These are phyloP conservation scores for Grammomys surdaster DNA, from an alignment of 2,113 vertebrate genomes.

Conservation along the genomic window DNA sequence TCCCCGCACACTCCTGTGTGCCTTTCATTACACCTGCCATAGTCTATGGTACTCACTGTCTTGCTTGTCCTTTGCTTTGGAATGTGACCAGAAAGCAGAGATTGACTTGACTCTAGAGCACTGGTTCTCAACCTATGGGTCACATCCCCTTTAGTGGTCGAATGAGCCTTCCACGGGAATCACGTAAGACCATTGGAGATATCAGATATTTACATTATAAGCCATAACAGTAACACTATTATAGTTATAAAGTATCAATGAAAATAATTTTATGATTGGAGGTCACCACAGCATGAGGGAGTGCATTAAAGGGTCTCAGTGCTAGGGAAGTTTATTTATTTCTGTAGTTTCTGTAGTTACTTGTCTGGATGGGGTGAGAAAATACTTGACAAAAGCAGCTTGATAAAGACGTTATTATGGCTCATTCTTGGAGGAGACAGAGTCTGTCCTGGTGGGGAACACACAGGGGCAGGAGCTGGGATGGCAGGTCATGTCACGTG, in stretches of 20 bases:
- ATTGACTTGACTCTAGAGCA: neutral
- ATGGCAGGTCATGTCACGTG: rapidly evolving
- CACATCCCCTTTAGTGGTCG: neutral
- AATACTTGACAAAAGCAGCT: neutral
- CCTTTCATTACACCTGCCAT: neutral
- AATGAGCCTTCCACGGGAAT: neutral
- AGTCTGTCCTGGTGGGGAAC: neutral
- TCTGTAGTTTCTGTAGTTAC: neutral
- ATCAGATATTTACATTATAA: neutral
- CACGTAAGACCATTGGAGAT: neutral
- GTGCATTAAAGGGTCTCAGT: neutral
- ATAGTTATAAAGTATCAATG: neutral
- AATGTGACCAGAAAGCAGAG: neutral
- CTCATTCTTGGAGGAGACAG: neutral
- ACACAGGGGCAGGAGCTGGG: neutral
- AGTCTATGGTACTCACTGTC: neutral
- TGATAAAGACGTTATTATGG: neutral
- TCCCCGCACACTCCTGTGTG: neutral
- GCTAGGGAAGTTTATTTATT: neutral
- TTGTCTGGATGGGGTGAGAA: neutral
- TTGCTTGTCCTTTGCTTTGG: neutral
- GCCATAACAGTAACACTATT: no score
- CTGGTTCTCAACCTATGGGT: neutral
- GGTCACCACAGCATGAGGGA: neutral
- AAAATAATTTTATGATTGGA: neutral